Base-by-base conservation (phyloP, 2,113 vertebrate species). In the Ascaphus truei region DNA sequence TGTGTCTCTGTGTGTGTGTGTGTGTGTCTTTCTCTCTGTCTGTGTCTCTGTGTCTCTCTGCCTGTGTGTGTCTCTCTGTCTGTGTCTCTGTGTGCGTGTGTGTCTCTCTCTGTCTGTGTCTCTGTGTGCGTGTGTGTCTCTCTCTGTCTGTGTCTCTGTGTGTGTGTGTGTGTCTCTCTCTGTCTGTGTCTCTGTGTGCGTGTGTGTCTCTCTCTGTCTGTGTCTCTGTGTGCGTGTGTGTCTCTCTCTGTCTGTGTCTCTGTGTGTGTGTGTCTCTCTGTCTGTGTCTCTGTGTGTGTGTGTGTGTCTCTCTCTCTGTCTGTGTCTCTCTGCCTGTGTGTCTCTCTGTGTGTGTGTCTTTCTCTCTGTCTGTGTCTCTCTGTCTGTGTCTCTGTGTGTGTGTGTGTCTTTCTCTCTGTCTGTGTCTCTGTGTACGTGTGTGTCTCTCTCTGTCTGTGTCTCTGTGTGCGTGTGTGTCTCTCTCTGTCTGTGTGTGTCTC, bases 21-120 rank as follows among this genome's bases (percentile, higher is more conserved):
- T 12, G 18, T 50, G 10, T 22, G 15, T 29, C 20, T 71, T 12
- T 27, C 47, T 12, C 51, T 88, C 39, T 45, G 4, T 2, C 8
- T 12, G 27, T 5, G 10, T 1, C 56, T 26, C 5, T 3, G 2
- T 29, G 13, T 33, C 10, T 51, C 7, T 31, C 10, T 26, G 2
- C 52, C 5, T 30, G n/a, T 1, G 58, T 20, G 56, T 16, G 20
- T 7, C 41, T 60, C 26, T 74, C 41, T 20, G 10, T 53, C 10
- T 22, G 25, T 4, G n/a, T n/a, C n/a, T n/a, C n/a, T n/a, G n/a
- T n/a, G n/a, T n/a, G n/a, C 2, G 13, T 9, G 2, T 15, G 3
- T 29, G 37, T 3, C 7, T 7, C 7, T 12, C 33, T 33, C 20
- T 48, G 12, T 16, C 30, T 7, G 45, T 13, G 34, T 3, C n/a